These are phyloP conservation scores for Cotesia vestalis DNA, from an alignment of 1,140 invertebrate genomes.

Conservation along the genomic window DNA sequence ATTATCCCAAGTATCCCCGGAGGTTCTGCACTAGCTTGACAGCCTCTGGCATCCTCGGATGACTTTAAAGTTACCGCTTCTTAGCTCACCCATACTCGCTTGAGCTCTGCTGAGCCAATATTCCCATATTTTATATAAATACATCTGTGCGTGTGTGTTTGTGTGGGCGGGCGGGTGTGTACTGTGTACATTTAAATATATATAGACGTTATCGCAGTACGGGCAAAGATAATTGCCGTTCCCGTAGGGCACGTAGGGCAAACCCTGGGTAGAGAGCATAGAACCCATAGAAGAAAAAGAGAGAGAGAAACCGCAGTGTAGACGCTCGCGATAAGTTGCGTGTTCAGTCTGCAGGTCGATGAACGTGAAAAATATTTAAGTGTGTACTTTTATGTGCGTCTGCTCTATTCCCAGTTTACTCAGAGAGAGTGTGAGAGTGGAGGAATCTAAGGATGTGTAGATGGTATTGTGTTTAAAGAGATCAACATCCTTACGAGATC, in stretches of 20 bases:
- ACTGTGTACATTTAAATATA: background rate
- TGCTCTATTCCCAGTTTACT: no score
- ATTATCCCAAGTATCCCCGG: constrained; percentile 1
- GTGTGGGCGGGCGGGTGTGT: no score
- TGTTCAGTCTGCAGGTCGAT: constrained; percentile 38
- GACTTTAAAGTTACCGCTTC: background rate
- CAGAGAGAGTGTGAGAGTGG: no score
- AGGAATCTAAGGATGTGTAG: background rate
- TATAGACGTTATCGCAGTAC: constrained; percentile 18
- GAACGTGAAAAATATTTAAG: constrained; percentile 19
- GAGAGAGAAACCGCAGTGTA: constrained; percentile 37
- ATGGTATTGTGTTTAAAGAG: constrained; percentile 2
- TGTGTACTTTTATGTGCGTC: background rate
- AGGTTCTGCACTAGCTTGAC: constrained; percentile 6
- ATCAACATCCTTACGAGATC: constrained; percentile 14
- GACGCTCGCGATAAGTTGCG: constrained; percentile 41
- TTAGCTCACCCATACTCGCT: no score
- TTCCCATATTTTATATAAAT: no score
- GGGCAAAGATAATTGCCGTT: constrained; percentile 38
- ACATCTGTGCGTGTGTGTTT: background rate
- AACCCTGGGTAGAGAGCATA: background rate
- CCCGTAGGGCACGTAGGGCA: background rate
- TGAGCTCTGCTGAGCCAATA: no score
- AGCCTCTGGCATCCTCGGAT: constrained; percentile 10
- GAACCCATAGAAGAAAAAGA: constrained; percentile 22